phyloP scores from a whole-genome alignment of 2,888 invertebrate genomes.

The Drosophila cognata region DNA sequence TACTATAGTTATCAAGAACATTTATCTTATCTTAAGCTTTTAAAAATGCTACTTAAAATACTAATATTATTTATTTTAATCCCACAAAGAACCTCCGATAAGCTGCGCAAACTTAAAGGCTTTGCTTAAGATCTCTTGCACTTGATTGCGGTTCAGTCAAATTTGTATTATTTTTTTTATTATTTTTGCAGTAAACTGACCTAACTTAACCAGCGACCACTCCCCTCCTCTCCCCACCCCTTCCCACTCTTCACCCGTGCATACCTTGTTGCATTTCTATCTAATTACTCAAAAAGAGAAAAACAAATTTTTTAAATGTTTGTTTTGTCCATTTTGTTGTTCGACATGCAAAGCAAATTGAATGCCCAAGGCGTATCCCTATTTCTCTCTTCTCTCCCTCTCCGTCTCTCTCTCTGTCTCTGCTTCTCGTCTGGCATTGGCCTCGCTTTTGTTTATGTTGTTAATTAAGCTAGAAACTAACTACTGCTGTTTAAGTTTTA shows the following conservation, averaged over 20 bases:
- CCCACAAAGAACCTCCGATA: background rate
- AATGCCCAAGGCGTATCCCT: conserved; percentile 20
- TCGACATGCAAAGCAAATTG: conserved; percentile 37
- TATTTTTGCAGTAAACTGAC: conserved; percentile 22
- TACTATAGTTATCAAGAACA: background rate
- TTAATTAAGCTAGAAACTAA: conserved; percentile 70
- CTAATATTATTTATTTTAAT: background rate
- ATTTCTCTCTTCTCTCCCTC: conserved; percentile 1
- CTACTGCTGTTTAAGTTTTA: conserved; percentile 72
- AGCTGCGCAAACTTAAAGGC: background rate
- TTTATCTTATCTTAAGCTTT: background rate
- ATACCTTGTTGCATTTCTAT: conserved; percentile 30
- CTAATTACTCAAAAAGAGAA: conserved; percentile 27
- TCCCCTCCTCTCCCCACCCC: background rate
- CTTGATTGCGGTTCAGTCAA: conserved; percentile 29
- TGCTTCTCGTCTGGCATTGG: conserved; percentile 14
- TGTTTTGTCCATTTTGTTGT: background rate
- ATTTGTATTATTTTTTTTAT: conserved; percentile 1
- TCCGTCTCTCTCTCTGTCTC: background rate
- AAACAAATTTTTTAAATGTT: conserved; percentile 17
- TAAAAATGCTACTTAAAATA: background rate
- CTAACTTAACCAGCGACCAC: conserved; percentile 11
- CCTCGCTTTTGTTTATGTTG: conserved; percentile 62
- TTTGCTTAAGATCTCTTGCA: background rate
- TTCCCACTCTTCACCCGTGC: background rate